These are phyloP conservation scores for Serinus canaria DNA, from an alignment of 2,113 vertebrate species.

Conservation along the genomic window DNA sequence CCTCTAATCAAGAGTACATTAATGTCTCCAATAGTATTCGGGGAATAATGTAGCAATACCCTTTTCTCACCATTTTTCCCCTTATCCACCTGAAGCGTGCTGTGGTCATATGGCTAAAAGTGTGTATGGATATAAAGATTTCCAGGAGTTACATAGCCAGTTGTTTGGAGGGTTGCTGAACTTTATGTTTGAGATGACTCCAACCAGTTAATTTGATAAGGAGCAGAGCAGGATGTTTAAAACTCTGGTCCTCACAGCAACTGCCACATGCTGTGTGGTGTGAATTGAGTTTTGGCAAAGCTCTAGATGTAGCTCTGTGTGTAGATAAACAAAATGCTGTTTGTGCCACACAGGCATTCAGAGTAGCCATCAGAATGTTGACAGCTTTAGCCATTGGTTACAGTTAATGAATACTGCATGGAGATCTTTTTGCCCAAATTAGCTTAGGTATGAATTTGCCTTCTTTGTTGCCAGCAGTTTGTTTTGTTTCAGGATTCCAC, in stretches of 20 bases:
- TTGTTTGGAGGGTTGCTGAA: background rate
- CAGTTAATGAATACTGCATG: background rate
- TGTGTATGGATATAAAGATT: background rate
- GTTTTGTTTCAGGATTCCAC: constrained; percentile 82
- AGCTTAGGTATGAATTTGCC: background rate
- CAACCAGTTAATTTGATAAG: background rate
- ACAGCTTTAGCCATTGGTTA: background rate
- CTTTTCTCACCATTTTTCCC: rapidly evolving
- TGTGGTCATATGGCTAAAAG: background rate
- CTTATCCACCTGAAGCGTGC: background rate
- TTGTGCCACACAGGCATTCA: background rate
- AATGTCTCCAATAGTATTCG: background rate
- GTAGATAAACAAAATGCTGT: background rate
- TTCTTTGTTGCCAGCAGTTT: constrained; percentile 36
- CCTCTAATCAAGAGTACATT: background rate
- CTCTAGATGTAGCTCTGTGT: background rate
- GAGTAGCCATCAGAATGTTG: background rate
- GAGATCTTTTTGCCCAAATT: background rate
- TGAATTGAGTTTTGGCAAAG: background rate
- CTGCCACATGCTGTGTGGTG: background rate
- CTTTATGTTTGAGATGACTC: background rate
- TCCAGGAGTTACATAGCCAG: background rate
- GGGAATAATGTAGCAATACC: background rate
- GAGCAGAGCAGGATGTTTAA: background rate
- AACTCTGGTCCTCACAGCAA: background rate